A percentile compares a stretch with the other conserved stretches of the same genome.
phyloP scores from a whole-genome alignment of 2,797 vertebrate genomes.

The Sebastes diploproa region DNA sequence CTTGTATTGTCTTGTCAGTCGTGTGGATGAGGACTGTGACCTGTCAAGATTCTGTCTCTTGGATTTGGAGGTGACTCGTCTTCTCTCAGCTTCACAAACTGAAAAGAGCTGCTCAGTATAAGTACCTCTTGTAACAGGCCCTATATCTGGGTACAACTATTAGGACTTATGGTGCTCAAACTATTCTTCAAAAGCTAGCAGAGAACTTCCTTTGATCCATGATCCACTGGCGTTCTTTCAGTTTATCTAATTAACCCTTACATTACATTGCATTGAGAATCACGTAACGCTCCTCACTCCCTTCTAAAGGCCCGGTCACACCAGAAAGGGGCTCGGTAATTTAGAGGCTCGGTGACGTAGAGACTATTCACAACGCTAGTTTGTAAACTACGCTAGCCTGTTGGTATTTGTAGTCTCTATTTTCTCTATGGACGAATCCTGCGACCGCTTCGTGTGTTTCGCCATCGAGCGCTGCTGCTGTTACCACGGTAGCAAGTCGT shows the following conservation, averaged over 20 bases:
- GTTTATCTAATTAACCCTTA: background rate
- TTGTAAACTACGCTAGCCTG: background rate
- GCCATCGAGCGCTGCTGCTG: too few relatives aligned
- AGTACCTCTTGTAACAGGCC: slow-evolving; percentile 15
- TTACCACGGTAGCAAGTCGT: too few relatives aligned
- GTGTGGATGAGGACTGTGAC: slow-evolving; percentile 1
- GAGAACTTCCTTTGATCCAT: background rate
- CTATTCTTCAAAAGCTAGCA: background rate
- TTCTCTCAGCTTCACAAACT: background rate
- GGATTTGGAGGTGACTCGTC: background rate
- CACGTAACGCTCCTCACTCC: background rate
- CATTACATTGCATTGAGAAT: background rate
- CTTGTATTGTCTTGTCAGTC: slow-evolving; percentile 1
- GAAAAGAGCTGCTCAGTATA: background rate
- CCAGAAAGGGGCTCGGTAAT: background rate
- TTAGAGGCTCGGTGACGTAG: background rate
- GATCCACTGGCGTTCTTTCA: background rate
- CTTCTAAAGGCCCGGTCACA: slow-evolving; percentile 24
- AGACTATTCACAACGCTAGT: background rate
- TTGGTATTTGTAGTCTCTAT: background rate
- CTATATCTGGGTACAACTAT: background rate
- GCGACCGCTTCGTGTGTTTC: too few relatives aligned
- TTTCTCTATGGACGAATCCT: background rate
- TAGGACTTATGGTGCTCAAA: background rate
- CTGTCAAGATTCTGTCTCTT: background rate